Base-by-base conservation (phyloP, 2,113 vertebrate genomes). In the Platanista minor region DNA sequence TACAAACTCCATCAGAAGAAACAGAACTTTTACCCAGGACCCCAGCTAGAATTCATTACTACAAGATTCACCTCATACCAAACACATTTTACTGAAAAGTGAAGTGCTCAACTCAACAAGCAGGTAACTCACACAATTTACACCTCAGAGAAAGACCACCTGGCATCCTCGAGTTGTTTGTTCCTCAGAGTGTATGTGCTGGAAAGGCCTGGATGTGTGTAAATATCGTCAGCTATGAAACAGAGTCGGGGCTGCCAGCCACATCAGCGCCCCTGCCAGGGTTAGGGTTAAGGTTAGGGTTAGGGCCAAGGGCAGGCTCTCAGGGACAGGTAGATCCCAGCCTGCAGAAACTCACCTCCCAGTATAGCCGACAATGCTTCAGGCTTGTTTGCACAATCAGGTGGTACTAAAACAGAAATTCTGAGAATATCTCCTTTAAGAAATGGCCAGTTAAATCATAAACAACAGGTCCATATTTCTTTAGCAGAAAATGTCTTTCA, bases 1-100 rank as follows among this genome's bases (percentile, higher is more conserved):
- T 97, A 96, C 91, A 97, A 98, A 98, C 95, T 94, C 97, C 74
- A 94, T 94, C 85, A 90, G 95, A 92, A 98, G 98, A 95, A 95
- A 96, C 10, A 18, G 11, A 98, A 97, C 96, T 97, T 97, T 95
- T 81, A 29, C 93, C 64, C 69, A 57, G 0, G 0, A 83, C 85
- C 95, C 92, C 83, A 29, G 91, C 86, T 67, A 46, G 72, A 86
- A 69, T 7, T n/a, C 71, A 14, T 1, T 46, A 15, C 39, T 1
- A 46, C 21, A 23, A 33, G 74, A 33, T 17, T 54, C 59, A 23
- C 78, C 85, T 69, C 21, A 61, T 6, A 36, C 33, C 36, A 8
- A 33, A 41, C 87, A 67, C 6, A 64, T 80, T 95, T 90, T 72
- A 93, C 97, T 97, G 49, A 33, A 33, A 85, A 59, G 43, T 0